Conservation (phyloP, 2,113 vertebrate genomes). For the Tursiops truncatus region DNA sequence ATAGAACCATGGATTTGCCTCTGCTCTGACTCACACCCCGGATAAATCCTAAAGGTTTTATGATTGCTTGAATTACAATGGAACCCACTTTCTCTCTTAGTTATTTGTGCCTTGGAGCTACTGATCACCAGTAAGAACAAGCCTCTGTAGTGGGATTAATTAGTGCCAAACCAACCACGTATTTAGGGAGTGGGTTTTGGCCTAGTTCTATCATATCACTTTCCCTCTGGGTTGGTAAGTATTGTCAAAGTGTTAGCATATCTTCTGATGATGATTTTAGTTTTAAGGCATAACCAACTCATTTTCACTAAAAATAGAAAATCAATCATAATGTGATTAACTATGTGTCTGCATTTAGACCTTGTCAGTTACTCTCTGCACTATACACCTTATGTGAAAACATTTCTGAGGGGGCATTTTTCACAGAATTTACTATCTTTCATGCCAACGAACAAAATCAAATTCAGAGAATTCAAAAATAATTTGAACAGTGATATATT, state of each 20-base stretch:
- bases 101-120: background rate
- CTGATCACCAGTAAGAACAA: background rate
- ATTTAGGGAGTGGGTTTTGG: background rate
- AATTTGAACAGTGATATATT: background rate
- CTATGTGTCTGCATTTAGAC: background rate
- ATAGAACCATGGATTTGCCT: background rate
- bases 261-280: background rate
- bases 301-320: constrained; percentile 16
- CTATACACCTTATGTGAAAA: background rate
- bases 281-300: background rate
- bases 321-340: background rate
- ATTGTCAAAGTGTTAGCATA: background rate
- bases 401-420: background rate
- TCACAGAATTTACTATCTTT: background rate
- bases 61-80: background rate
- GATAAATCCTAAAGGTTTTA: background rate
- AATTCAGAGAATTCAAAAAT: background rate
- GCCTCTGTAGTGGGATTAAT: background rate
- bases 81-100: background rate
- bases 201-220: background rate
- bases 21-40: background rate
- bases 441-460: background rate
- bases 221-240: background rate
- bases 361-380: background rate
- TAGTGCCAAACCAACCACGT: background rate